These are phyloP conservation scores for Amyelois transitella DNA, from an alignment of 1,140 invertebrate genomes.

Conservation along the genomic window DNA sequence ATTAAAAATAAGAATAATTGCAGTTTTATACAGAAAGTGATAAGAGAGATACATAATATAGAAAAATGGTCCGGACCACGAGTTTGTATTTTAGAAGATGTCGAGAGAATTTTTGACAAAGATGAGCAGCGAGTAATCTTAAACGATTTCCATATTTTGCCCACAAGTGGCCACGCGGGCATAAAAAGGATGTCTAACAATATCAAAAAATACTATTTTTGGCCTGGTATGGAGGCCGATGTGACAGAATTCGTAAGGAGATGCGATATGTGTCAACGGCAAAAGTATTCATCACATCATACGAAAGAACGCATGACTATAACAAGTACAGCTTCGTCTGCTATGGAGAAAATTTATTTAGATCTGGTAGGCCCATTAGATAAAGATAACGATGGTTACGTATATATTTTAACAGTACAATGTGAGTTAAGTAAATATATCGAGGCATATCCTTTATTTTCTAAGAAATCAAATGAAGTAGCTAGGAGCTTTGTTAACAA, in stretches of 20 bases:
- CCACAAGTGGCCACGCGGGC: no score
- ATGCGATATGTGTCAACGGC: no score
- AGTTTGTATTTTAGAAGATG: background rate
- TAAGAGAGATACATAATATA: constrained; percentile 13
- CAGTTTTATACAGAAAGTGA: constrained; percentile 10
- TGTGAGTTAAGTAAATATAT: constrained; percentile 14
- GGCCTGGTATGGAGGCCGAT: no score
- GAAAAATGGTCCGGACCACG: constrained; percentile 12
- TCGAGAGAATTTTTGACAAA: background rate
- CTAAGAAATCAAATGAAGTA: constrained; percentile 11
- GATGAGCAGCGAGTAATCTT: background rate
- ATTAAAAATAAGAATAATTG: constrained; percentile 6
- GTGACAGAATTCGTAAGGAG: no score
- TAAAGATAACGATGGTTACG: constrained; percentile 12
- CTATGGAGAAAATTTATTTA: no score
- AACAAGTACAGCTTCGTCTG: no score
- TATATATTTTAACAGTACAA: constrained; percentile 18
- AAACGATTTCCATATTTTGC: no score
- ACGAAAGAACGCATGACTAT: no score
- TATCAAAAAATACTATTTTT: no score
- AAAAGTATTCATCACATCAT: no score
- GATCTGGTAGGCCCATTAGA: no score
- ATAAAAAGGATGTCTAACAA: no score
- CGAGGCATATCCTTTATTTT: constrained; percentile 15
- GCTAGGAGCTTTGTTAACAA: constrained; percentile 14